Base-by-base conservation (phyloP, 2,113 vertebrate species). In the Psilopsiagon aurifrons region DNA sequence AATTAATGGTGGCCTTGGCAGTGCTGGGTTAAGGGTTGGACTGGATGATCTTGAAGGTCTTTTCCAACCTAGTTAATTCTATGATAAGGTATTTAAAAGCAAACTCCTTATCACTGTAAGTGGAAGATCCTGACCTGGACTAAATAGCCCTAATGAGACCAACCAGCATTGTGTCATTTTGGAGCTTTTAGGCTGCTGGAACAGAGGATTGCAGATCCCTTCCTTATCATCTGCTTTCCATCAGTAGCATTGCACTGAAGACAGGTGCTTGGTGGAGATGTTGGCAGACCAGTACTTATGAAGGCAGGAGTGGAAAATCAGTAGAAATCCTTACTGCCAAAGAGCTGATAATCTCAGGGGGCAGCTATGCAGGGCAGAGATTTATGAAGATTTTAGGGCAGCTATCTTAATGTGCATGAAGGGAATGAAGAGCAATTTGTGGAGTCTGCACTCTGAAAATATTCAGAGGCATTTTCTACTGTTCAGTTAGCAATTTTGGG, bases 281-380 rank as follows among this genome's bases (percentile, higher is more conserved):
- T 0, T 66, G 79, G 5, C 18, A 62, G 52, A 25, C 4, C 54
- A 27, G 54, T 6, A 6, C 3, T 68, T 6, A 0, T 0, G 10
- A 51, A 44, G 57, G 44, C 66, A 68, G 67, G 7, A 46, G 13
- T n/a, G 59, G 59, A 12, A 52, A 69, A 60, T 33, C 3, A 8
- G 1, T 41, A 66, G 68, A 8, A 88, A 88, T 59, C 69, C 43
- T 39, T 39, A 5, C 1, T 8, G 0, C 44, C 37, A n/a, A 25
- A 24, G 23, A 54, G 51, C 82, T 91, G 73, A 12, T 7, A 4
- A 20, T 29, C 41, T 25, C 47, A n/a, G 54, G 49, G 51, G 9
- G 17, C 33, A 39, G n/a, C 64, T 44, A 2, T 11, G 6, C 27
- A 4, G 71, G 66, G 41, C 0, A 1, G 71, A 71, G 51, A 13